Base-by-base conservation (phyloP, 92 coral and sea anemone species). In the Siderastrea radians region DNA sequence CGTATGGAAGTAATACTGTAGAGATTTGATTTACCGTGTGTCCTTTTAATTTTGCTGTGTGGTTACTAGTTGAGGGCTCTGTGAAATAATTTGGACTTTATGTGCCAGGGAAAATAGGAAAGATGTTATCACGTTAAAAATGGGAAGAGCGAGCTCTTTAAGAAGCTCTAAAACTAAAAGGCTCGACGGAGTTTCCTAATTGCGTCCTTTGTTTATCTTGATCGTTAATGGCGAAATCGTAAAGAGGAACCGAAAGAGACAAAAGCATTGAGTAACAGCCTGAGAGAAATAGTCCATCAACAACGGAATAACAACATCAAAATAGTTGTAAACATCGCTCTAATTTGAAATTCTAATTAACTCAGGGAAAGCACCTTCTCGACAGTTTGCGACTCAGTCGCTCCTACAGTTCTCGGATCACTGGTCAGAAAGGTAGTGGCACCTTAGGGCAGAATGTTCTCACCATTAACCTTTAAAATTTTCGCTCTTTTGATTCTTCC, bases 171-270 rank as follows among this genome's bases (percentile, higher is more conserved):
- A 4, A 16, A 68, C 6, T 6, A 10, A 72, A 68, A 82, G 53
- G 68, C 59, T 57, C 52, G 68, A 15, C 66, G 5, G 73, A 7
- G 68, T 46, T 54, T 69, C n/a, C 86, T 82, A 54, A 57, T 82
- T 69, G 77, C 16, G 7, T 70, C 26, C 57, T 51, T 68, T 81
- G 55, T 81, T 77, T 68, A 69, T 68, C 65, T 51, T 13, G 77
- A 16, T 69, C 78, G 68, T 69, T 82, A 82, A 82, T 82, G 77
- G 86, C 49, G 49, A 82, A 60, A 59, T 59, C 50, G 63, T 48
- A 11, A 64, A 74, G 68, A 84, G 87, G 80, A 84, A 84, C 87
- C 87, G 80, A 72, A 68, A 5, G 51, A 84, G 87, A 73, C 87
- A 84, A 84, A 72, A 50, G 48, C 57, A 53, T 16, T 61, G 80